A percentile compares a stretch with the other conserved stretches of the same genome.
These are phyloP conservation scores for Creontiades dilutus DNA, from an alignment of 2,888 invertebrate genomes.

Conservation along the genomic window DNA sequence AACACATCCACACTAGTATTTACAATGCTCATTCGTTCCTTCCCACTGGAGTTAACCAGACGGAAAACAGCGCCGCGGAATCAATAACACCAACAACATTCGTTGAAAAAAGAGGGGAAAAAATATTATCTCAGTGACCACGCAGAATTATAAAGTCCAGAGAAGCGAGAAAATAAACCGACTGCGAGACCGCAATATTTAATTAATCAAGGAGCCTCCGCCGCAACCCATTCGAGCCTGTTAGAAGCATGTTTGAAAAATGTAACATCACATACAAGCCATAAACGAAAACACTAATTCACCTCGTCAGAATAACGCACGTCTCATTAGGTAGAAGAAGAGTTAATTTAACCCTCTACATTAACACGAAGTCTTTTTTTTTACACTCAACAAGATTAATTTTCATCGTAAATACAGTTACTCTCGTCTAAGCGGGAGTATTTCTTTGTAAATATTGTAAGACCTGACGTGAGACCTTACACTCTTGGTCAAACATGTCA, in stretches of 20 bases:
- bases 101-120: background rate
- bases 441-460: too few relatives aligned
- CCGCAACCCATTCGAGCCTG: background rate
- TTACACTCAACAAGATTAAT: background rate
- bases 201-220: constrained; percentile 45
- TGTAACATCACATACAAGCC: constrained; percentile 44
- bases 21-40: too few relatives aligned
- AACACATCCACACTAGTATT: too few relatives aligned
- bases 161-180: constrained; percentile 29
- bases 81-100: background rate
- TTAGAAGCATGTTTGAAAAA: constrained; percentile 49
- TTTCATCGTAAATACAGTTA: background rate
- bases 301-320: constrained; percentile 30
- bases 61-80: background rate
- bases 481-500: too few relatives aligned
- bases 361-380: constrained; percentile 1
- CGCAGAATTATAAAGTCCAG: background rate
- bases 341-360: constrained; percentile 36
- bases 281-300: constrained; percentile 34
- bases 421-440: too few relatives aligned
- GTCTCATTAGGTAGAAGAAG: constrained; percentile 55
- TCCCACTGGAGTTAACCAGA: too few relatives aligned
- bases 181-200: constrained; percentile 55
- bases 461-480: too few relatives aligned
- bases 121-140: background rate